Evolutionary conservation across 2,888 invertebrate genomes (phyloP), one percentile per base, ranked within the genome.

Genomic region (Microctonus brassicae): DNA sequence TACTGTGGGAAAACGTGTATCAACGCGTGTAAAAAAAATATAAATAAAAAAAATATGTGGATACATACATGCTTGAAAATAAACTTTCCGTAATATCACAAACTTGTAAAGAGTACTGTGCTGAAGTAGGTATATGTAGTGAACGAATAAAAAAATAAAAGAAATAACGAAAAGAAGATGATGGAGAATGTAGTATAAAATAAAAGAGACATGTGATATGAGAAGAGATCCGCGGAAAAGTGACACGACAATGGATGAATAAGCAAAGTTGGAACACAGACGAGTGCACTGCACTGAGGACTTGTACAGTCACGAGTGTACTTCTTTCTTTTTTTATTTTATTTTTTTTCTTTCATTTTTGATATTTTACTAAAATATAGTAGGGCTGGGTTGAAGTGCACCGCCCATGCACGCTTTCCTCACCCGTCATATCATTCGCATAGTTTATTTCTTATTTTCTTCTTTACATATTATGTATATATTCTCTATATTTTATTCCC

Each of bases 221-320:
- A 53, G 29, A 53, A 26, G 29, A 13, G 53, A 55, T 39, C 9
- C 36, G 29, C 11, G 47, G 52, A 34, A 69, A 70, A 60, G 66
- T 66, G 60, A 63, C 42, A 58, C 39, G 60, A 69, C 64, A 67
- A 65, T 68, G 42, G 55, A 4, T n/a, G 2, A n/a, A 39, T n/a
- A 3, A 5, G n/a, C 60, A 39, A 33, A 26, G 42, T 34, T 39
- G 55, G 34, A 36, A 69, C 53, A 61, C 61, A 62, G 61, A 52
- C 26, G n/a, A n/a, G n/a, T n/a, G n/a, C n/a, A n/a, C n/a, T n/a
- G n/a, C n/a, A n/a, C n/a, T n/a, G n/a, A n/a, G n/a, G n/a, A n/a
- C n/a, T n/a, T n/a, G n/a, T n/a, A n/a, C n/a, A n/a, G n/a, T n/a
- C n/a, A n/a, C n/a, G n/a, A n/a, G n/a, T n/a, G n/a, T n/a, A n/a